These are phyloP conservation scores for Papilio helenus DNA, from an alignment of 1,140 invertebrate species.

Conservation along the genomic window DNA sequence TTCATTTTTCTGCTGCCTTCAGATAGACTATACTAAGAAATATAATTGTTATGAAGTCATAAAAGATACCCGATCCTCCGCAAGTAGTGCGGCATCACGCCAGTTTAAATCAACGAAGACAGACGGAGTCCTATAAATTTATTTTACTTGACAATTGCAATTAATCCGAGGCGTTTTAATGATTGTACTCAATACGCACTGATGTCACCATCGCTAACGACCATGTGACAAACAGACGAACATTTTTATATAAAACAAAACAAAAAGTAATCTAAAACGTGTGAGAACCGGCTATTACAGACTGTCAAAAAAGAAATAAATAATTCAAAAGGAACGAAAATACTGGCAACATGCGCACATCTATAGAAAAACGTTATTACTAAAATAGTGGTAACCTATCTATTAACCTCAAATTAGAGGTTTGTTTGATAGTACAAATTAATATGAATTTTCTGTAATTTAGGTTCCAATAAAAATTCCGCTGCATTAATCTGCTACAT, in stretches of 20 bases:
- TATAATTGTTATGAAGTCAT: constrained; percentile 12
- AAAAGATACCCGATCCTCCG: background rate
- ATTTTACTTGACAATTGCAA: constrained; percentile 25
- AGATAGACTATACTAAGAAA: background rate
- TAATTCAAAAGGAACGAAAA: too few relatives aligned
- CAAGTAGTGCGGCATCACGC: background rate
- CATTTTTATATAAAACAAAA: constrained; percentile 10
- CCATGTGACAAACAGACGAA: background rate
- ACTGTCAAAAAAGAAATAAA: background rate
- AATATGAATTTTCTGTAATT: too few relatives aligned
- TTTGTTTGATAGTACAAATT: too few relatives aligned
- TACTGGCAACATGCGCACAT: too few relatives aligned
- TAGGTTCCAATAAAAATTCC: too few relatives aligned
- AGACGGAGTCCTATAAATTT: constrained; percentile 11
- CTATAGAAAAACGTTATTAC: too few relatives aligned
- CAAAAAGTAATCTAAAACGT: background rate
- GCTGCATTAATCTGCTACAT: too few relatives aligned
- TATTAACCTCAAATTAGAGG: too few relatives aligned
- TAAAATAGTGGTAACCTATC: too few relatives aligned
- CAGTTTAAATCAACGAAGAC: constrained; percentile 3
- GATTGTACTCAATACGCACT: background rate
- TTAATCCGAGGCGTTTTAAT: background rate
- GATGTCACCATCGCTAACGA: constrained; percentile 6
- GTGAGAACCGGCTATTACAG: background rate
- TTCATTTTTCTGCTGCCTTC: background rate